Evolutionary conservation across 2,113 vertebrate genomes (phyloP).

Genomic region (Heptranchias perlo): DNA sequence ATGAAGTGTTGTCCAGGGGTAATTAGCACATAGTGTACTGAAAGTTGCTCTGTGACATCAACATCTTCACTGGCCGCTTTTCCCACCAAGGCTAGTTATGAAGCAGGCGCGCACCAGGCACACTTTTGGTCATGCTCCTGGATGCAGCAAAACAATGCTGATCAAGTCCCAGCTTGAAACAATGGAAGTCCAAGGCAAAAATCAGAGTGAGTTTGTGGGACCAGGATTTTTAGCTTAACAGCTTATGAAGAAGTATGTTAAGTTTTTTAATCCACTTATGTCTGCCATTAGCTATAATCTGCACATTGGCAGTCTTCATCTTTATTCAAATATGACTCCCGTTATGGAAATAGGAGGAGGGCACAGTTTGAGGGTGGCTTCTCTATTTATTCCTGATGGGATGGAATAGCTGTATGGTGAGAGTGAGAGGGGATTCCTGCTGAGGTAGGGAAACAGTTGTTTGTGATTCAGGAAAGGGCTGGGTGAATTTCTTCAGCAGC

Average conservation of each 20-base stretch:
- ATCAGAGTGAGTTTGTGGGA: background rate
- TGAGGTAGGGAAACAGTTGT: background rate
- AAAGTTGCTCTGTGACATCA: too few relatives aligned
- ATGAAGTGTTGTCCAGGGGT: too few relatives aligned
- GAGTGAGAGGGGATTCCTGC: background rate
- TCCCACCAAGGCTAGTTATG: background rate
- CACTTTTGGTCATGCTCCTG: background rate
- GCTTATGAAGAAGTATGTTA: background rate
- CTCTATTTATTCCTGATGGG: background rate
- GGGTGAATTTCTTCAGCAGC: background rate
- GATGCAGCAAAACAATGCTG: background rate
- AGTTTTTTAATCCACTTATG: background rate
- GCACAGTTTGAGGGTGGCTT: background rate
- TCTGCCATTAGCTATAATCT: background rate
- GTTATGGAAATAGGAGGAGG: too few relatives aligned
- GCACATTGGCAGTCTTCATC: too few relatives aligned
- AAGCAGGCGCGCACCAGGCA: background rate
- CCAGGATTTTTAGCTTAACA: background rate
- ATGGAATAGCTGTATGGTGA: background rate
- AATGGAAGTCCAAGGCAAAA: background rate
- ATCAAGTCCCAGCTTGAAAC: background rate
- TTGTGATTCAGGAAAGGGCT: background rate
- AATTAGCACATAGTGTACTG: too few relatives aligned
- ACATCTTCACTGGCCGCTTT: background rate
- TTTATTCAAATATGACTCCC: too few relatives aligned